Percentiles rank a stretch among this genome's conserved stretches.
Conservation (phyloP, 2,888 invertebrate species). For the Philereme transversata region DNA sequence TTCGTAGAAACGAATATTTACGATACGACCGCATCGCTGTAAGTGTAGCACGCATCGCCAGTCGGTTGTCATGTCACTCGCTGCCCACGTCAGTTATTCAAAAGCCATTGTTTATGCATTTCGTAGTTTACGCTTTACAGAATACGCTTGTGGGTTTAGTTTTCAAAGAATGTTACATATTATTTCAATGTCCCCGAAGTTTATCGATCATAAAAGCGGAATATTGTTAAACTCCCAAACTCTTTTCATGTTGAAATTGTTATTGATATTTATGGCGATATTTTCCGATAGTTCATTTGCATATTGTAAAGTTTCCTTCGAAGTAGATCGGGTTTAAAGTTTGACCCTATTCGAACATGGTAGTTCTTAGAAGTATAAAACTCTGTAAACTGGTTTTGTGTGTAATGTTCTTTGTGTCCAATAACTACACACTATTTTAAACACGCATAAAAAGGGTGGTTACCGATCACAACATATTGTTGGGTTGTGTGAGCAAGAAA, state of each 20-base stretch:
- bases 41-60: slow-evolving; percentile 61
- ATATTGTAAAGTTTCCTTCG: slow-evolving; percentile 16
- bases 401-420: too few species aligned
- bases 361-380: neutral
- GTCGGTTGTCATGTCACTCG: slow-evolving; percentile 59
- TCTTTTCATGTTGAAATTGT: slow-evolving; percentile 19
- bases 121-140: slow-evolving; percentile 62
- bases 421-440: too few species aligned
- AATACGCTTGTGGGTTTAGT: slow-evolving; percentile 51
- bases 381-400: neutral
- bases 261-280: slow-evolving; percentile 23
- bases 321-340: slow-evolving; percentile 7
- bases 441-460: too few species aligned
- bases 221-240: slow-evolving; percentile 21
- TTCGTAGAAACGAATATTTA: slow-evolving; percentile 58
- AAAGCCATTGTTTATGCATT: slow-evolving; percentile 70
- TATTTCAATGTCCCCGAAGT: slow-evolving; percentile 26
- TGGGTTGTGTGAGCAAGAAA: too few species aligned
- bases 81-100: slow-evolving; percentile 73
- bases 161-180: slow-evolving; percentile 31
- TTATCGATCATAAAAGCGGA: slow-evolving; percentile 30
- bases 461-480: too few species aligned
- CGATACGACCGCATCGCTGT: slow-evolving; percentile 55
- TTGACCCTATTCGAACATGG: slow-evolving; percentile 6
- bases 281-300: slow-evolving; percentile 21